Evolutionary conservation across 2,113 vertebrate genomes (phyloP).

Genomic region (Chaetodon trifascialis): DNA sequence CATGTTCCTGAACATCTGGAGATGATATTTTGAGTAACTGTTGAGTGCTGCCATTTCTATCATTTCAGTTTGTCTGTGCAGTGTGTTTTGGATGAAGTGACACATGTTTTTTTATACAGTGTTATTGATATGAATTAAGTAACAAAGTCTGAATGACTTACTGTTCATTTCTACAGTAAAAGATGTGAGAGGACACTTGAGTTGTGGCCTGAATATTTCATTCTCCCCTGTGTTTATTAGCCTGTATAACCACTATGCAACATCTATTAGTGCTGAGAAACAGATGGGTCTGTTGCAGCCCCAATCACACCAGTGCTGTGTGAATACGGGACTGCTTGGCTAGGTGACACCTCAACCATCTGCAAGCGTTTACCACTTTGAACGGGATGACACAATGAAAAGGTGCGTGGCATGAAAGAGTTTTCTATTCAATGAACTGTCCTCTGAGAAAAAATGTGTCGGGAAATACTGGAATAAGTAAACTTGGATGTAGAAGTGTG

Average conservation of each 20-base stretch:
- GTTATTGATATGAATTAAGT: no score
- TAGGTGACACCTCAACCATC: slow-evolving; percentile 50
- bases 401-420: background rate
- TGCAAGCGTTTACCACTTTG: slow-evolving; percentile 44
- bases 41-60: no score
- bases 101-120: no score
- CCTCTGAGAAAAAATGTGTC: background rate
- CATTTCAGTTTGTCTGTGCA: no score
- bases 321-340: slow-evolving; percentile 11
- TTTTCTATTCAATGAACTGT: background rate
- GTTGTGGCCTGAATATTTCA: background rate
- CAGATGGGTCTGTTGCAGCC: slow-evolving; percentile 48
- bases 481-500: background rate
- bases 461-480: slow-evolving; percentile 4
- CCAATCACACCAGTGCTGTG: slow-evolving; percentile 33
- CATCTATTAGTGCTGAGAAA: slow-evolving; percentile 35
- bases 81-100: no score
- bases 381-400: slow-evolving; percentile 18
- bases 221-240: slow-evolving; percentile 17
- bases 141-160: no score
- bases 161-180: no score
- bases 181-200: background rate
- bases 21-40: no score
- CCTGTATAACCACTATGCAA: slow-evolving; percentile 5
- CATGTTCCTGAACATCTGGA: no score